These are phyloP conservation scores for Phaethornis superciliosus DNA, from an alignment of 2,113 vertebrate genomes.

Conservation along the genomic window DNA sequence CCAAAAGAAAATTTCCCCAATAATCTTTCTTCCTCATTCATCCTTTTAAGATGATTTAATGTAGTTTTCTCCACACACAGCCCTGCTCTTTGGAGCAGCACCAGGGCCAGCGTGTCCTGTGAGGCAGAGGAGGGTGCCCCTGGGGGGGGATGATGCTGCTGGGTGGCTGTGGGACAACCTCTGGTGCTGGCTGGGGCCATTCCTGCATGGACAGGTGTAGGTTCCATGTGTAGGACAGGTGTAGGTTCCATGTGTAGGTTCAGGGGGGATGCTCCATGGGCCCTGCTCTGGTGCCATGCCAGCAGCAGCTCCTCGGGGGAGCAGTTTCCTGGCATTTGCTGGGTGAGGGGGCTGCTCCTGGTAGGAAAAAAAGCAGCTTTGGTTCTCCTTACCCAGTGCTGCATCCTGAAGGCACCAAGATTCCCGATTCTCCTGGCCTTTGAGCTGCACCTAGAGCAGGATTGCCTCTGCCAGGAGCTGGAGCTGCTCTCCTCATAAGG, in stretches of 20 bases:
- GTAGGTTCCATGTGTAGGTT: too few relatives aligned
- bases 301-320: too few relatives aligned
- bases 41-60: too few relatives aligned
- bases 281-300: not conserved
- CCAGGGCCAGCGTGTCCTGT: too few relatives aligned
- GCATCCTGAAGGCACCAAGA: accelerated
- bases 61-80: accelerated
- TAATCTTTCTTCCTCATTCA: not conserved
- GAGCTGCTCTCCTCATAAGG: not conserved
- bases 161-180: not conserved
- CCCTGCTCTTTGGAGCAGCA: accelerated
- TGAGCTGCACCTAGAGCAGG: not conserved
- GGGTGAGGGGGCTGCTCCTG: not conserved
- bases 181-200: accelerated
- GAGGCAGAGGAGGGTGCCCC: too few relatives aligned
- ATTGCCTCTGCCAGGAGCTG: not conserved
- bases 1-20: not conserved
- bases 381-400: accelerated
- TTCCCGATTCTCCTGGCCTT: accelerated
- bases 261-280: accelerated
- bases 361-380: accelerated
- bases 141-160: too few relatives aligned
- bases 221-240: too few relatives aligned
- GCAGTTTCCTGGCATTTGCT: not conserved
- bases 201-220: not conserved